A percentile compares a stretch with the other conserved stretches of the same genome.
Evolutionary conservation across 2,888 invertebrate species (phyloP).

Genomic region (Lasioglossum vierecki): DNA sequence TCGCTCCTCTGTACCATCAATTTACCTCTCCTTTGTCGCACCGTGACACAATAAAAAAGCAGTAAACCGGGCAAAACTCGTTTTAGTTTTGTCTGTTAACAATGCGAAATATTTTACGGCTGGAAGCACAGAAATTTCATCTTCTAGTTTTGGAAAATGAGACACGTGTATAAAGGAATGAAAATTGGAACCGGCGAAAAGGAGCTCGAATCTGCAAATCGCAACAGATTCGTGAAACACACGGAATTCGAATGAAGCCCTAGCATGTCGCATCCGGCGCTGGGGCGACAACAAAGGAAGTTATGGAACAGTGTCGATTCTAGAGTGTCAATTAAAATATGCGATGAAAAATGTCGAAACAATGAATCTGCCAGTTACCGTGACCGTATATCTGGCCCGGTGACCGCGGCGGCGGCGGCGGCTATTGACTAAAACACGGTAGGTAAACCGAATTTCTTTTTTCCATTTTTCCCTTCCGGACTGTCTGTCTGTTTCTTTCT

Average conservation of each 20-base stretch:
- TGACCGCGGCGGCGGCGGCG: not conserved
- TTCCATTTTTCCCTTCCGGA: slow-evolving; percentile 37
- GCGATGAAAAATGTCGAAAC: slow-evolving; percentile 65
- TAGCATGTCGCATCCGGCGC: slow-evolving; percentile 32
- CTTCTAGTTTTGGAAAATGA: too few species aligned
- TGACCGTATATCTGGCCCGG: slow-evolving; percentile 21
- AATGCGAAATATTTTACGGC: too few species aligned
- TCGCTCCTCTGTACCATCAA: too few species aligned
- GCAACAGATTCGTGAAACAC: not conserved
- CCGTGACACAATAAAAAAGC: too few species aligned
- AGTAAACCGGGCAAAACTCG: too few species aligned
- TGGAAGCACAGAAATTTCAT: too few species aligned
- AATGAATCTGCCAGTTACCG: slow-evolving; percentile 63
- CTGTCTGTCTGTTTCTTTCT: not conserved
- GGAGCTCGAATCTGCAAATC: not conserved
- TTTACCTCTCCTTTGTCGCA: too few species aligned
- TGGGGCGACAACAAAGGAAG: slow-evolving; percentile 28
- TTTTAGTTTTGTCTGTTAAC: too few species aligned
- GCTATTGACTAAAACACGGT: slow-evolving; percentile 41
- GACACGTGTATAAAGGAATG: not conserved
- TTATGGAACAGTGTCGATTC: slow-evolving; percentile 42
- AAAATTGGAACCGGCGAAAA: not conserved
- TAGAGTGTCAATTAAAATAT: slow-evolving; percentile 68
- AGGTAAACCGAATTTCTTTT: slow-evolving; percentile 43
- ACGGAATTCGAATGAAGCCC: not conserved